Base-by-base conservation (phyloP, 1,140 invertebrate genomes). In the Hyles vespertilio region DNA sequence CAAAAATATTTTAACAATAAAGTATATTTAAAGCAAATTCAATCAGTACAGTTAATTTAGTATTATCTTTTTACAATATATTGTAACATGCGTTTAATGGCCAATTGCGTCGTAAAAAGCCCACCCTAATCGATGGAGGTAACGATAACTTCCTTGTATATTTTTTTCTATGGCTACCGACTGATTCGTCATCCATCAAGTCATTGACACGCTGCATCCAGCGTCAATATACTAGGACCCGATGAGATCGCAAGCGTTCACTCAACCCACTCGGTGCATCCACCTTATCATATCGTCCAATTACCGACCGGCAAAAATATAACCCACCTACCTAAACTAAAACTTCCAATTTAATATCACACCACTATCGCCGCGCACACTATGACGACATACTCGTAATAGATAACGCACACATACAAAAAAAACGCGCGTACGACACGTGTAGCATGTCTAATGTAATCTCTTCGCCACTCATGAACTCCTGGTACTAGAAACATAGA, bases 201-300 rank as follows among this genome's bases (percentile, higher is more conserved):
- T 87, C 84, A 86, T 83, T 86, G 84, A 84, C 84, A 84, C 71
- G 70, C 65, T 83, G 78, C 78, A 78, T 44, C 60, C 66, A 69
- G 72, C 67, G 72, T 68, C 70, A 67, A 74, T 79, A 80, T 79
- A 80, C 76, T 79, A 74, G 77, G 79, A 79, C 72, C 81, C 78
- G 76, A 87, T 80, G 74, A 81, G 72, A 73, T 68, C 66, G 68
- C 58, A 68, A 70, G 73, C 74, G 81, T 83, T 79, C 84, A 86
- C 74, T 83, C 74, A 82, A 84, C 79, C 77, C 74, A 63, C 53
- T 34, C 57, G 60, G 70, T 80, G 81, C 81, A 86, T 81, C 72
- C 70, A 79, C 71, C 78, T 80, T 79, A 79, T 84, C 74, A 78
- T 54, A 54, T 54, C 52, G 34, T 36, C 51, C 34, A 52, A 52